Base-by-base conservation (phyloP, 2,797 vertebrate genomes). In the Hoplostethus atlanticus region DNA sequence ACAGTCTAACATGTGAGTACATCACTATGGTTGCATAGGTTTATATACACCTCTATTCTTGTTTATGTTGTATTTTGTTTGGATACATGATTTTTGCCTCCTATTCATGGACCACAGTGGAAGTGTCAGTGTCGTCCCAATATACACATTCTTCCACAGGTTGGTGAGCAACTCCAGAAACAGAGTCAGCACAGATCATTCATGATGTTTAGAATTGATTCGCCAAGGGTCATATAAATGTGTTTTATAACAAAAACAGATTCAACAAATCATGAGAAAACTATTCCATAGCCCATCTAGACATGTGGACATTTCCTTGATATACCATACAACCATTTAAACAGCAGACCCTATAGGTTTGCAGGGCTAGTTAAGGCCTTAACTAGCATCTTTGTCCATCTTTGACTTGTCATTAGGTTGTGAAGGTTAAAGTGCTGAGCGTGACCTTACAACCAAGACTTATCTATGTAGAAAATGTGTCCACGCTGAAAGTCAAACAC, bases 401-500 rank as follows among this genome's bases (percentile, higher is more conserved):
- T 63, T 63, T 16, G 21, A 21, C 21, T 21, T 21, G 21, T 21
- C 21, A 21, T 21, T 21, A 21, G 21, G 21, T 21, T 21, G 21
- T 21, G 21, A 21, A 21, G 21, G 21, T 21, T 21, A 21, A 21
- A 21, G 21, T 21, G 21, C 44, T 47, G 44, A 50, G 16, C 46
- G 25, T 50, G 25, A 13, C 51, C 50, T 61, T 28, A 50, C 31
- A 56, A 54, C 9, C 51, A 42, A 25, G 12, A 6, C 25, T 63
- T 63, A 57, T 54, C 65, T 42, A 31, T 47, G 15, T 50, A 50
- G 48, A 34, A 44, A 74, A 46, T 31, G 56, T 25, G 34, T 64
- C 57, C 34, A 46, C 6, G 21, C 62, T 73, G 76, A 88, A 82
- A 60, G 73, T 89, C 80, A 81, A 85, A 84, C 30, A 66, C n/a